Percentiles rank a stretch among this genome's conserved stretches.
Conservation (phyloP, 2,113 vertebrate species). For the Ochotona princeps region DNA sequence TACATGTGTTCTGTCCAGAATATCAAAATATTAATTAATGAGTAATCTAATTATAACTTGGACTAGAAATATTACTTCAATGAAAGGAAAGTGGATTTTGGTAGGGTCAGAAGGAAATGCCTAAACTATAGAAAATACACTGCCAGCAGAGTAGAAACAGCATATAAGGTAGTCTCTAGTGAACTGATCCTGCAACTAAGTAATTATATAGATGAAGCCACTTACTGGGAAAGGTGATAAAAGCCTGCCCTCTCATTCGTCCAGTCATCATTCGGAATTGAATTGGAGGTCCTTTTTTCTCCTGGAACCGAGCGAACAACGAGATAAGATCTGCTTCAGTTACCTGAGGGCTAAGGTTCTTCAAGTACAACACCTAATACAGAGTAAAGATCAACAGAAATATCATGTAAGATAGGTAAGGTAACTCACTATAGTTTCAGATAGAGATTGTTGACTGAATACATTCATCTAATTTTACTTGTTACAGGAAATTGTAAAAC, state of each 20-base stretch:
- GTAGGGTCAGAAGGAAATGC: constrained; percentile 16
- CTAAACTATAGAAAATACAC: background rate
- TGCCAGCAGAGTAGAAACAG: constrained; percentile 6
- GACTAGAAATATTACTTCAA: constrained; percentile 42
- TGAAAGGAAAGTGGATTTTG: constrained; percentile 49
- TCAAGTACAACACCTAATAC: constrained; percentile 93
- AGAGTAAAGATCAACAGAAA: constrained; percentile 70
- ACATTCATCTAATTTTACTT: constrained; percentile 61
- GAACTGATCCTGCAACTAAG: constrained; percentile 30
- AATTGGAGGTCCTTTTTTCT: constrained; percentile 80
- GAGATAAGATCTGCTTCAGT: constrained; percentile 92
- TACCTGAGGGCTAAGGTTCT: constrained; percentile 92
- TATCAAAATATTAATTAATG: constrained; percentile 33
- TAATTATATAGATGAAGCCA: constrained; percentile 60
- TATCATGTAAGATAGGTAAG: constrained; percentile 62
- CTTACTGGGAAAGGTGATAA: constrained; percentile 94
- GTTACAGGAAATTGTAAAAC: constrained; percentile 50
- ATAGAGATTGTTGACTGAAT: constrained; percentile 50
- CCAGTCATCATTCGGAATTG: constrained; percentile 94
- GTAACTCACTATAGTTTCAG: constrained; percentile 65
- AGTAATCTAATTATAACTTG: constrained; percentile 49
- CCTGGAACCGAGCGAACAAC: constrained; percentile 94
- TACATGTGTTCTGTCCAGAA: constrained; percentile 54
- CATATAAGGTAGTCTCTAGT: constrained; percentile 13
- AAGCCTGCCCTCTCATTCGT: constrained; percentile 95